phyloP scores from a whole-genome alignment of 2,888 invertebrate genomes.

The Tenthredo distinguenda region DNA sequence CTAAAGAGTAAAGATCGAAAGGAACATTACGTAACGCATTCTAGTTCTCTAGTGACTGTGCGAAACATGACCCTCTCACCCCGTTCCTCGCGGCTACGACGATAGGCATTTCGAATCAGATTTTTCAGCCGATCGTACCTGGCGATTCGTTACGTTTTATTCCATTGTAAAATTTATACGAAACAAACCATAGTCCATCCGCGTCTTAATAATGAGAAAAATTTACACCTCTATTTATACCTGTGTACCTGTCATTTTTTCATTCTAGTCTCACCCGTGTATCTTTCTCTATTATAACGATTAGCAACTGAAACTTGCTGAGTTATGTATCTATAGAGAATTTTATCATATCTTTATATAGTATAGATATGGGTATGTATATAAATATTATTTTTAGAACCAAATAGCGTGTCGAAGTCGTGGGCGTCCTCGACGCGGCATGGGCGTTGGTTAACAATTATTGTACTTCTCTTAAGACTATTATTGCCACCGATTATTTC shows the following conservation, averaged over 20 bases:
- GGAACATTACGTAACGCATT: conserved; percentile 43
- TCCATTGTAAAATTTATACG: not conserved
- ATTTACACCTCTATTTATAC: not conserved
- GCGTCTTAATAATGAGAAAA: not conserved
- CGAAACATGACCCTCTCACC: conserved; percentile 44
- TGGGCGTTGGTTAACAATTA: conserved; percentile 31
- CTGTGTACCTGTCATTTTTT: not conserved
- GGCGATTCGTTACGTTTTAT: conserved; percentile 21
- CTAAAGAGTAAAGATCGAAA: conserved; percentile 45
- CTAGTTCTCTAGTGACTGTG: conserved; percentile 49
- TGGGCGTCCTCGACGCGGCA: conserved; percentile 25
- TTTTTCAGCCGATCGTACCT: conserved; percentile 17
- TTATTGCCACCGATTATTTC: not conserved
- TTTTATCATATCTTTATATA: not conserved
- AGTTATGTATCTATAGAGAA: not conserved
- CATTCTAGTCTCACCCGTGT: not conserved
- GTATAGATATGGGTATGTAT: not conserved
- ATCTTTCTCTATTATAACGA: conserved; percentile 12
- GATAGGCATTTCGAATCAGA: conserved; percentile 40
- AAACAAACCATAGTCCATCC: not conserved
- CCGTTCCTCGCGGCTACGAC: conserved; percentile 7
- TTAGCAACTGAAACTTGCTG: not conserved
- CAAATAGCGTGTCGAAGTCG: conserved; percentile 30
- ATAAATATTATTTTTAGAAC: conserved; percentile 38
- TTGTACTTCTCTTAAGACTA: not conserved